These are phyloP conservation scores for Cairina moschata DNA, from an alignment of 2,113 vertebrate species.

Conservation along the genomic window DNA sequence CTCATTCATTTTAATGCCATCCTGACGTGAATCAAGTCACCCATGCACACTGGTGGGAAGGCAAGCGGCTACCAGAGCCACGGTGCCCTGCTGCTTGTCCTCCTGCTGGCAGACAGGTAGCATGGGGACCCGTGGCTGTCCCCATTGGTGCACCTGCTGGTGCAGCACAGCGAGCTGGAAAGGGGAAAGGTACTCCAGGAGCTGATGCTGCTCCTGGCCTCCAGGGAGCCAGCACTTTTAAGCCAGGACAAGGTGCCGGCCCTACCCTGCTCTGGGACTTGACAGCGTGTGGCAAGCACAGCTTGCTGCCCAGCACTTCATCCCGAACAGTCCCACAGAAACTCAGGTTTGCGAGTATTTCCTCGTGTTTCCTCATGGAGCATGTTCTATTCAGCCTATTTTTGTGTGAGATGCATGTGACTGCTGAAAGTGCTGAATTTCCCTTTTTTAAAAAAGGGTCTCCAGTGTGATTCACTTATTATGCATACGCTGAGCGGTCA, in stretches of 20 bases:
- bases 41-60: neutral
- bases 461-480: neutral
- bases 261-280: neutral
- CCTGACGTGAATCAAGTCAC: neutral
- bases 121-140: neutral
- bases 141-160: neutral
- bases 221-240: neutral
- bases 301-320: neutral
- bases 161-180: neutral
- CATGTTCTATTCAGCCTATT: neutral
- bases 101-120: neutral
- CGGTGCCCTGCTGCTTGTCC: neutral
- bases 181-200: neutral
- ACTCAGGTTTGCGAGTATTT: neutral
- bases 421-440: neutral
- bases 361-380: neutral
- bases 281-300: neutral
- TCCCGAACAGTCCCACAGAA: neutral
- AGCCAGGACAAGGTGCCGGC: neutral
- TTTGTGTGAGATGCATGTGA: neutral
- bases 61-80: neutral
- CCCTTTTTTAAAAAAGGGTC: neutral
- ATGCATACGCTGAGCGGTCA: neutral
- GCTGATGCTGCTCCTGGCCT: neutral
- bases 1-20: neutral